A percentile compares a stretch with the other conserved stretches of the same genome.
Conservation (phyloP, 2,113 vertebrate species). For the Panthera leo region DNA sequence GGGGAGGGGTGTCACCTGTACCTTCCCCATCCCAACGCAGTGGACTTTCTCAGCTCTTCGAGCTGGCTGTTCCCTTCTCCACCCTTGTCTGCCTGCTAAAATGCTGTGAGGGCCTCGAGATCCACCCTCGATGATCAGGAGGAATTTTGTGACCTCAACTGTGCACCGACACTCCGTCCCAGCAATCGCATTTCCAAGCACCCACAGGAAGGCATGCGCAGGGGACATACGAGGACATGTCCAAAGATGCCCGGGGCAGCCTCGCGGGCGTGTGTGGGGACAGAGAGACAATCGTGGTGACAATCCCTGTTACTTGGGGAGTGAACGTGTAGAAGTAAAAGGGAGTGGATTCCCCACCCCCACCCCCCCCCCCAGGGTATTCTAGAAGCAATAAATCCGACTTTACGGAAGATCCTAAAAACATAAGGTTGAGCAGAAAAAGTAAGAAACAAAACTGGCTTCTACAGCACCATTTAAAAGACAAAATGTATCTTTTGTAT, state of each 20-base stretch:
- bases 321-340: no score
- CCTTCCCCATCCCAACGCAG: not conserved
- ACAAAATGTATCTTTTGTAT: not conserved
- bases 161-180: not conserved
- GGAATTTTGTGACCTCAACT: not conserved
- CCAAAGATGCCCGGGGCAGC: not conserved
- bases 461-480: not conserved
- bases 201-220: rapidly evolving
- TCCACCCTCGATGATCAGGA: no score
- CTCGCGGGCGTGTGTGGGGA: no score
- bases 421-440: not conserved
- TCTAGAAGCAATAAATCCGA: not conserved
- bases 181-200: rapidly evolving
- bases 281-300: no score
- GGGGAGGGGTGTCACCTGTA: not conserved
- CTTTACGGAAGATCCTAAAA: not conserved
- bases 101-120: not conserved
- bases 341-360: no score
- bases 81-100: not conserved
- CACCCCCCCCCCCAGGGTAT: not conserved
- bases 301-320: not conserved
- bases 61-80: not conserved
- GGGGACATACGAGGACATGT: rapidly evolving
- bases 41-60: not conserved
- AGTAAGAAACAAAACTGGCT: not conserved